Base-by-base conservation (phyloP, 1,140 invertebrate genomes). In the Zaprionus ghesquierei region DNA sequence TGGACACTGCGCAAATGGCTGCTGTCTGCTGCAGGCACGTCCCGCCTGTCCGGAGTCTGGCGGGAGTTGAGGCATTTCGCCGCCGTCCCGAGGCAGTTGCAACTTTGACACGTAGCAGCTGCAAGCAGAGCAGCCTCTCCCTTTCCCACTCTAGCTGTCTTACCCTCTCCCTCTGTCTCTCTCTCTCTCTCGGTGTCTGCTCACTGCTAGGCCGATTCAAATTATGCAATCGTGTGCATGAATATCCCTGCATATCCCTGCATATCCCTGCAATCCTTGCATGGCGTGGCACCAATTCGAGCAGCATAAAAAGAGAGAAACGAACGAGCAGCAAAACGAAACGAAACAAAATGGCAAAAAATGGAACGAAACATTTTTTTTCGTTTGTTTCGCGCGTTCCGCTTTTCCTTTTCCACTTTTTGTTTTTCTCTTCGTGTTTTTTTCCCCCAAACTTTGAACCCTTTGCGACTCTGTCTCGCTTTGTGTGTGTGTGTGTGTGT, bases 201-300 rank as follows among this genome's bases (percentile, higher is more conserved):
- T 12, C 18, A 9, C 41, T 46, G n/a, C n/a, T 10, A 56, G 44
- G n/a, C 69, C 44, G 62, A 58, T 71, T 71, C 61, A 61, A 75
- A 70, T 84, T 80, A 84, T 84, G 81, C 81, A 84, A 71, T 71
- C 69, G 69, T 71, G 61, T 71, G 60, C 50, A 49, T 69, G 68
- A 41, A 69, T 49, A 64, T 33, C 38, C 56, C 13, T 31, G 66
- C 66, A 62, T 54, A 78, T 77, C 70, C 69, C 53, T 56, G 44
- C 50, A 76, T 72, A 44, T 44, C 15, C 38, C 33, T 38, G 35
- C 35, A 41, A 41, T 41, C 35, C 70, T 59, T 62, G 44, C 56
- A 76, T 73, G 74, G 62, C 76, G 49, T 81, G 79, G 70, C 79
- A 81, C 79, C 72, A 70, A 82, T 81, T 82, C 69, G 55, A 22